These are phyloP conservation scores for Deroptyus accipitrinus DNA, from an alignment of 2,113 vertebrate genomes.

Conservation along the genomic window DNA sequence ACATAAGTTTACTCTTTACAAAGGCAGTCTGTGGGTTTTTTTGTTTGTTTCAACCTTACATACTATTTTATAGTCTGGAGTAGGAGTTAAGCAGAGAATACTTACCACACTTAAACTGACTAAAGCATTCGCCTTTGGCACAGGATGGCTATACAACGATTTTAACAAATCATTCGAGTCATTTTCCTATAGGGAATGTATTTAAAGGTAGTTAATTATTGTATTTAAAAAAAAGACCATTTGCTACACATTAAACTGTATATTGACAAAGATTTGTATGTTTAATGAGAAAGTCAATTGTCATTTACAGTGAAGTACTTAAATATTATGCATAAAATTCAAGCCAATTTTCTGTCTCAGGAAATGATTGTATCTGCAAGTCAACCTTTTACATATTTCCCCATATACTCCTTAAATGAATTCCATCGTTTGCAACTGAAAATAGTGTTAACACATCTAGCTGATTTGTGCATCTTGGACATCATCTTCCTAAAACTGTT, in stretches of 20 bases:
- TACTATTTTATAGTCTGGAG: background rate
- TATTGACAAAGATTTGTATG: background rate
- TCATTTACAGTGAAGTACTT: background rate
- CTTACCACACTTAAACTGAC: slow-evolving; percentile 95
- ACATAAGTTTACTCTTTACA: background rate
- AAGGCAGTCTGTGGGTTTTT: rapidly evolving
- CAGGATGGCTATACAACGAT: slow-evolving; percentile 87
- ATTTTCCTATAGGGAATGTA: slow-evolving; percentile 80
- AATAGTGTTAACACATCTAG: background rate
- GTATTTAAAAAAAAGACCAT: background rate
- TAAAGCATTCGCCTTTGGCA: slow-evolving; percentile 90
- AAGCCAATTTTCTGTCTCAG: background rate
- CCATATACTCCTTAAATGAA: background rate
- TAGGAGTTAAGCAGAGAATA: slow-evolving; percentile 24
- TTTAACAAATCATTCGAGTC: slow-evolving; percentile 93
- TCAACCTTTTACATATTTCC: background rate
- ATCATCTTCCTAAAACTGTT: background rate
- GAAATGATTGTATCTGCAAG: background rate
- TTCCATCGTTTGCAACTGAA: background rate
- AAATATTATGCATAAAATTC: background rate
- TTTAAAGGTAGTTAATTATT: slow-evolving; percentile 8
- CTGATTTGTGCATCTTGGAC: background rate
- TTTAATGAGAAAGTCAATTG: background rate
- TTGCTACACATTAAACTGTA: background rate
- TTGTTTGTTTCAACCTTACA: background rate